phyloP scores from a whole-genome alignment of 92 coral and sea anemone species.

The Hydrozoanthus gracilis region DNA sequence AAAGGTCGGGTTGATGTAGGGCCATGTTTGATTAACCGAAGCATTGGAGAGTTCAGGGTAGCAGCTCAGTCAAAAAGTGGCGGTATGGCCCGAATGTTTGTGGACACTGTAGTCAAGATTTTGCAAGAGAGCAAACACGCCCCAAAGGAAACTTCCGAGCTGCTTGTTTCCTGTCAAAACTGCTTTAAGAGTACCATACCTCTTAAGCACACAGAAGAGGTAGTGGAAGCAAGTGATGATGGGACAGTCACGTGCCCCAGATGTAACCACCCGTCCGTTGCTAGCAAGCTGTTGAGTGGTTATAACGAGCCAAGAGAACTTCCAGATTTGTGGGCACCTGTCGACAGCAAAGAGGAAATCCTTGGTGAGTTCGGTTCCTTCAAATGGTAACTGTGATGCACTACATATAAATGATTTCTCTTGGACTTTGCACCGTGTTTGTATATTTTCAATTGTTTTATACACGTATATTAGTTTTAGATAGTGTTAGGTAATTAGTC shows the following conservation, averaged over 20 bases:
- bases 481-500: too few species aligned
- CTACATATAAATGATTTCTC: too few species aligned
- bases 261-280: constrained; percentile 50
- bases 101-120: constrained; percentile 18
- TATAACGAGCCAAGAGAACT: constrained; percentile 54
- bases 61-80: constrained; percentile 53
- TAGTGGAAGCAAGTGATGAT: constrained; percentile 18
- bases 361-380: background rate
- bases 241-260: constrained; percentile 50
- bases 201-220: constrained; percentile 51
- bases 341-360: background rate
- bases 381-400: too few species aligned
- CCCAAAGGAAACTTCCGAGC: background rate
- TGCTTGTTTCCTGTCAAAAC: constrained; percentile 55
- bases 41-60: constrained; percentile 62
- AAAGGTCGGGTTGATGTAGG: constrained; percentile 70
- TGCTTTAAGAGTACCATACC: constrained; percentile 62
- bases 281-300: constrained; percentile 55
- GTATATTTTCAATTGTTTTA: too few species aligned
- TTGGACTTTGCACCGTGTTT: too few species aligned
- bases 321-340: constrained; percentile 38
- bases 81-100: constrained; percentile 13
- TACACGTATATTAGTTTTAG: too few species aligned
- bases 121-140: constrained; percentile 16
- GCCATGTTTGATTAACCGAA: constrained; percentile 66